These are phyloP conservation scores for Onychomys arenicola DNA, from an alignment of 2,797 vertebrate genomes.

Conservation along the genomic window DNA sequence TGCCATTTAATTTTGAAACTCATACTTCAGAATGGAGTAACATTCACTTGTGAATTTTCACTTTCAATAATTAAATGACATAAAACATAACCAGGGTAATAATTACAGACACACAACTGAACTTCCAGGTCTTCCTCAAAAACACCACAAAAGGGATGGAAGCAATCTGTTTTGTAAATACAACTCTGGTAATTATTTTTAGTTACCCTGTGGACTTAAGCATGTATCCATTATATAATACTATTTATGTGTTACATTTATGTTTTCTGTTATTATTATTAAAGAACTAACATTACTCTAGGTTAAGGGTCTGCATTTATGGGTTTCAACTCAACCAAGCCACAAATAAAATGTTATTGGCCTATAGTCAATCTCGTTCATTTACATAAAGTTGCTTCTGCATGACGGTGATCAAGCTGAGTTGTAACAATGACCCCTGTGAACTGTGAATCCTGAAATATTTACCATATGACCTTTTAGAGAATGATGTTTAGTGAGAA, in stretches of 20 bases:
- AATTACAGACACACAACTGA: neutral
- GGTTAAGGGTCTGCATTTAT: neutral
- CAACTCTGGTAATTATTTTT: neutral
- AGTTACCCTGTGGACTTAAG: neutral
- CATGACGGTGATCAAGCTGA: neutral
- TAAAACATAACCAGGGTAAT: neutral
- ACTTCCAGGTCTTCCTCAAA: neutral
- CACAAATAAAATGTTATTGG: slow-evolving; percentile 9
- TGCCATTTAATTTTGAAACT: neutral
- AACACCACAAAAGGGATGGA: neutral
- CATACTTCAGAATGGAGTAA: neutral
- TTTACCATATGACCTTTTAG: slow-evolving; percentile 5
- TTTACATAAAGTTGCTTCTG: neutral
- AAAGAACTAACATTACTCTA: neutral
- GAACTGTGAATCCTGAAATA: neutral
- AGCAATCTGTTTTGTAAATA: neutral
- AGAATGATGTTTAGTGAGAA: slow-evolving; percentile 36
- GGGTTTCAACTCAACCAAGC: neutral
- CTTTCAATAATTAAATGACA: neutral
- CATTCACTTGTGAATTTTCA: neutral
- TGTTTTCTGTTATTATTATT: neutral
- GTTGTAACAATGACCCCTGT: neutral
- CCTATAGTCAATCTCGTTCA: neutral
- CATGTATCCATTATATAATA: neutral
- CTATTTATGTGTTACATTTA: neutral